Conservation (phyloP, 2,797 vertebrate species). For the Pitangus sulphuratus region DNA sequence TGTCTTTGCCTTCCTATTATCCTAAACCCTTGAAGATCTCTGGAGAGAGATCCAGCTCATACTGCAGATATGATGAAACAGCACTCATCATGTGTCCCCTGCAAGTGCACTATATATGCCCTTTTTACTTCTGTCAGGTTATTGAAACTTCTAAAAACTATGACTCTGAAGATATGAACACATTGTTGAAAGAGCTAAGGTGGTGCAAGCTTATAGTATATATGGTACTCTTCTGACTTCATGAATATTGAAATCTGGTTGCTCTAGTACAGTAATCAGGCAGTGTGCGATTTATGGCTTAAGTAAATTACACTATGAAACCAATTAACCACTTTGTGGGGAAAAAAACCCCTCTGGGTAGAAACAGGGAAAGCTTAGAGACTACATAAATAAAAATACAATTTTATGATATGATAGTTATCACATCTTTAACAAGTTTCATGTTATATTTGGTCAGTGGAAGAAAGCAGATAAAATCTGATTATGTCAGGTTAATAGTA, state of each 20-base stretch:
- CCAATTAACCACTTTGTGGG: not conserved
- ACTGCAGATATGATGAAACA: not conserved
- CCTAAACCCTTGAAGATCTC: conserved; percentile 37
- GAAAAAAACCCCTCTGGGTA: not conserved
- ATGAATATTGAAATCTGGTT: not conserved
- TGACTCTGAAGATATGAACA: not conserved
- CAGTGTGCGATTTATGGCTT: not conserved
- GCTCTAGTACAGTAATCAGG: not conserved
- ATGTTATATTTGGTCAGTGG: not conserved
- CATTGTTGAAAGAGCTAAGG: not conserved
- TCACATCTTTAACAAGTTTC: not conserved
- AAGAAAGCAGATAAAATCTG: not conserved
- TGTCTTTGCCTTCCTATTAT: conserved; percentile 31
- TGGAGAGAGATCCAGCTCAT: not conserved
- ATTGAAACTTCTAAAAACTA: not conserved
- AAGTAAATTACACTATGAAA: not conserved
- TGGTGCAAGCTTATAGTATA: not conserved
- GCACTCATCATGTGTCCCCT: not conserved
- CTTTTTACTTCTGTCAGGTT: conserved; percentile 5
- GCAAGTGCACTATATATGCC: not conserved
- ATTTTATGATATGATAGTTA: not conserved
- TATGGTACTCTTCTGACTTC: not conserved
- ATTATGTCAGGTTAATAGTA: not conserved
- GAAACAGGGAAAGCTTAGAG: not conserved
- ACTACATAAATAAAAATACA: not conserved